Base-by-base conservation (phyloP, 2,888 invertebrate genomes). In the Ptychoptera contaminata region DNA sequence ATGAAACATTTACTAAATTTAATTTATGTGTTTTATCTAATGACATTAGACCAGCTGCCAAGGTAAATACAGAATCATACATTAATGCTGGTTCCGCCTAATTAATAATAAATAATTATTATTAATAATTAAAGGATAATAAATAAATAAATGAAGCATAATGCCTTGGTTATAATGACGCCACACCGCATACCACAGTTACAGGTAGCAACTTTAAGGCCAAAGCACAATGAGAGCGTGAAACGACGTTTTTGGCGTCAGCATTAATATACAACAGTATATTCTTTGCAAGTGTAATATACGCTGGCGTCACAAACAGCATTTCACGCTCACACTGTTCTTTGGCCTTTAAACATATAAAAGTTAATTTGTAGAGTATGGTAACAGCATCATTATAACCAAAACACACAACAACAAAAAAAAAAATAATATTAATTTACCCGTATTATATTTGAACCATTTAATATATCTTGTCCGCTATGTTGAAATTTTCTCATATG, bases 401-500 rank as follows among this genome's bases (percentile, higher is more conserved):
- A 5, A 16, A 16, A 12, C 15, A 12, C 32, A 16, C 8, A 43
- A 16, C 16, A 37, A 16, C 7, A 7, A 16, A 29, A 5, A 30
- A 10, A 16, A 8, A 31, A 31, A 5, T 8, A n/a, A 8, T 8
- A 30, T 30, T 30, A 8, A 6, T 30, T 56, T 60, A 78, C 79
- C 72, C 78, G 75, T 54, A 80, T 77, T 46, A 78, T 70, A 30
- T 76, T 76, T 47, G 70, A 71, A 39, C 74, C 76, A 52, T 81
- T 80, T 30, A 83, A 69, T 48, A 85, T 82, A 37, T 79, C 75
- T 42, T 82, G 78, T 2, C 87, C 86, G 48, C 85, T 81, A 0
- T 88, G 84, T 55, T 88, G 87, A 61, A 90, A 85, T 60, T 81
- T 79, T 67, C 85, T 84, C 86, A 91, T 90, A 56, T 87, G 81